Evolutionary conservation across 2,888 invertebrate genomes (phyloP).

Genomic region (Aphrophora alni): DNA sequence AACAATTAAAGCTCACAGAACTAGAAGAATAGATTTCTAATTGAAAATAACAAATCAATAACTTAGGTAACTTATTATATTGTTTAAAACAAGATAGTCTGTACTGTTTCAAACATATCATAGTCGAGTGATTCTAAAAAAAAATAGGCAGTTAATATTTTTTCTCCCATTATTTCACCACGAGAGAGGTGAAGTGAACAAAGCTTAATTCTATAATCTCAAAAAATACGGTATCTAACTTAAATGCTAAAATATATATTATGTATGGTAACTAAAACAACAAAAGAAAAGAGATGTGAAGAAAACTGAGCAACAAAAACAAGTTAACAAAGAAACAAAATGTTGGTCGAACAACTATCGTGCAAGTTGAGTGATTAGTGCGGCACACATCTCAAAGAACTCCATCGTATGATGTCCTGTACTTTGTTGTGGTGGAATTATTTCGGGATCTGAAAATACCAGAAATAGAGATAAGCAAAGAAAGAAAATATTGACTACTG

Average conservation of each 20-base stretch:
- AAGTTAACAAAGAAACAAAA: neutral
- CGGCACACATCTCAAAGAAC: conserved; percentile 99
- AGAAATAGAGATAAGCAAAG: too few relatives aligned
- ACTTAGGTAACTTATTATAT: too few relatives aligned
- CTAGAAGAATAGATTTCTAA: too few relatives aligned
- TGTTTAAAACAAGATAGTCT: too few relatives aligned
- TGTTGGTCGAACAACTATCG: conserved; percentile 61
- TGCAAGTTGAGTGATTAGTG: conserved; percentile 96
- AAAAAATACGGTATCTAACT: neutral
- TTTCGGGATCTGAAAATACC: conserved; percentile 54
- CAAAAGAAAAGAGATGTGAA: neutral
- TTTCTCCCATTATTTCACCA: too few relatives aligned
- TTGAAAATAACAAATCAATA: too few relatives aligned
- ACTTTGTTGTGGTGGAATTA: conserved; percentile 55
- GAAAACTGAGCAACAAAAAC: neutral
- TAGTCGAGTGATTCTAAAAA: too few relatives aligned
- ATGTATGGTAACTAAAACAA: neutral
- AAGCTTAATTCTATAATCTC: neutral
- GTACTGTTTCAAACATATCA: too few relatives aligned
- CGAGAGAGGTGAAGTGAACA: neutral
- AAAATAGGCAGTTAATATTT: too few relatives aligned
- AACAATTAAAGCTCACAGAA: too few relatives aligned
- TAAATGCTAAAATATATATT: neutral
- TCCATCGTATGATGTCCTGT: conserved; percentile 97
- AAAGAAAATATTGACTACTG: too few relatives aligned